Evolutionary conservation across 2,113 vertebrate species (phyloP), one percentile per base, ranked within the genome.

Genomic region (Gambusia holbrooki): DNA sequence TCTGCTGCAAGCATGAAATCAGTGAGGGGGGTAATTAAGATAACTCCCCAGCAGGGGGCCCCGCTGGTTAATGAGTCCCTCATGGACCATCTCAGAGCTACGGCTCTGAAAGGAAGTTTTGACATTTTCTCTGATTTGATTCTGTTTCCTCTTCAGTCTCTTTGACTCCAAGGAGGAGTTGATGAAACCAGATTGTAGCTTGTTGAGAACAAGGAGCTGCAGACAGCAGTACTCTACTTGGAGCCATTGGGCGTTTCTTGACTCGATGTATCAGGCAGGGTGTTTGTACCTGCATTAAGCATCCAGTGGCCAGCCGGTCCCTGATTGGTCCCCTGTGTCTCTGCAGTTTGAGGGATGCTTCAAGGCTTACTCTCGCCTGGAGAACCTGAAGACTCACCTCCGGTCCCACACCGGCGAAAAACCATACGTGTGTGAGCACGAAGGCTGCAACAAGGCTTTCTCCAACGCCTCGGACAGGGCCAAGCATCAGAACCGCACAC

Each of bases 401-500:
- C 94, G 98, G 69, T 99, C 98, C 30, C 98, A 99, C 94, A 99
- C 98, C 0, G 98, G 98, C 72, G 98, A 99, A 94, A 99, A 99
- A 84, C 98, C 98, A 0, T 99, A 99, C 0, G 97, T 99, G 80
- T 99, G 98, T 58, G 98, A 99, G 66, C 98, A 99, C 0, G 98
- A 99, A 86, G 97, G 98, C 82, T 99, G 98, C 93, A 99, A 97
- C 95, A 99, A 99, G 90, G 97, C 98, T 30, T 99, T 99, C 94
- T 99, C 98, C 90, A 99, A 99, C 0, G 98, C 98, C 79, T 99
- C 98, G 0, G 98, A 99, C 93, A 93, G 98, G 5, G 98, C 98
- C 87, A 99, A 99, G 92, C 98, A 99, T 90, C 98, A 99, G 95
- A 99, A 99, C 95, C 95, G 98, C 84, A 99, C 98, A 0, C 98